These are phyloP conservation scores for Chloroclystis v-ata DNA, from an alignment of 2,888 invertebrate species.

Conservation along the genomic window DNA sequence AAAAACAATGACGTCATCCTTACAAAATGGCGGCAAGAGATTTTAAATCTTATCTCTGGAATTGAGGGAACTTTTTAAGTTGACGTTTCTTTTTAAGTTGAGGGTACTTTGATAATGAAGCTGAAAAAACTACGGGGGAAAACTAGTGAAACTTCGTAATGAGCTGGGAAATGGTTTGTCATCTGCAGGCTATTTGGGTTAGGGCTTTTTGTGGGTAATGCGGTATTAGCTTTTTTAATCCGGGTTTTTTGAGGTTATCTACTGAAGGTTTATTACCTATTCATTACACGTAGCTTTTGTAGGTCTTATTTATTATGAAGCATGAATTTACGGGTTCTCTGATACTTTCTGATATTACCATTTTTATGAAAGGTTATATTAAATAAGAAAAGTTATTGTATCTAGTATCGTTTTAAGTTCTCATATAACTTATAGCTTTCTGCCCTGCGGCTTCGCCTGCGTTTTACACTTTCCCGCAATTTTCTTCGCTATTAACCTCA, in stretches of 20 bases:
- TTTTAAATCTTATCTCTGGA: slow-evolving; percentile 14
- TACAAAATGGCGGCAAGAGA: slow-evolving; percentile 12
- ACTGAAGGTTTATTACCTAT: slow-evolving; percentile 4
- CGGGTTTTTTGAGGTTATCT: slow-evolving; percentile 11
- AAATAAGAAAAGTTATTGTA: too few species aligned
- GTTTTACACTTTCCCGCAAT: too few species aligned
- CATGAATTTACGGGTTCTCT: too few species aligned
- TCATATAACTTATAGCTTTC: too few species aligned
- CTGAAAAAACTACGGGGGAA: slow-evolving; percentile 28
- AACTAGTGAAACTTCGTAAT: slow-evolving; percentile 29
- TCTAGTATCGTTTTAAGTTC: too few species aligned
- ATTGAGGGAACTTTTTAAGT: slow-evolving; percentile 5
- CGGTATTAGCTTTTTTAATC: slow-evolving; percentile 21
- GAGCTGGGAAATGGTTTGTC: slow-evolving; percentile 26
- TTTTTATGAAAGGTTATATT: neutral
- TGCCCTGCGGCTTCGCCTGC: too few species aligned
- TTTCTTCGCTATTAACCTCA: too few species aligned
- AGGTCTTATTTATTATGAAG: neutral
- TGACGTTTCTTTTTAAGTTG: too few species aligned
- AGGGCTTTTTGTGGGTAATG: slow-evolving; percentile 20
- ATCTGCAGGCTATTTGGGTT: slow-evolving; percentile 21
- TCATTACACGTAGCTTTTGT: neutral
- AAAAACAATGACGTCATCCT: slow-evolving; percentile 21
- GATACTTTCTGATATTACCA: neutral
- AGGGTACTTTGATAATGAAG: slow-evolving; percentile 27